Percentiles rank a stretch among this genome's conserved stretches.
These are phyloP conservation scores for Microctenopoma steveboyesi DNA, from an alignment of 2,797 vertebrate species.

Conservation along the genomic window DNA sequence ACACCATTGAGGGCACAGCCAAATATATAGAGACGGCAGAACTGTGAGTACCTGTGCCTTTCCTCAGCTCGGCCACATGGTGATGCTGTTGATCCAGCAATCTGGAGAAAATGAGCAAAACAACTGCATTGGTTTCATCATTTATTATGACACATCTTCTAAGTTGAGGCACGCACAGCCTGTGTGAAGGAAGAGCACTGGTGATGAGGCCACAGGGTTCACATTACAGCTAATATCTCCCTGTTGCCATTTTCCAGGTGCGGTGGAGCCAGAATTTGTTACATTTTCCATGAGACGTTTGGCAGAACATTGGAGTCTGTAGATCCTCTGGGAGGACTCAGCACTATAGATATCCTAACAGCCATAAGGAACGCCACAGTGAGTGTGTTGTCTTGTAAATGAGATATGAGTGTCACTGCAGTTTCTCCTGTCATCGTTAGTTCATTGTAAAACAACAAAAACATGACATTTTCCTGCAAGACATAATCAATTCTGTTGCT, in stretches of 20 bases:
- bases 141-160: conserved; percentile 62
- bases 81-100: conserved; percentile 56
- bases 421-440: conserved; percentile 3
- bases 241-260: conserved; percentile 84
- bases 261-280: conserved; percentile 97
- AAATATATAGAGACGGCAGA: conserved; percentile 99
- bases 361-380: conserved; percentile 99
- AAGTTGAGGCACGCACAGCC: conserved; percentile 65
- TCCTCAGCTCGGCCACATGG: conserved; percentile 51
- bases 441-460: conserved; percentile 4
- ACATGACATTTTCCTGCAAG: not conserved
- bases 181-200: conserved; percentile 58
- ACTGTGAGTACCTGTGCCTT: conserved; percentile 86
- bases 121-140: conserved; percentile 70
- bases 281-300: conserved; percentile 99
- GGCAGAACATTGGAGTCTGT: conserved; percentile 98
- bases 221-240: conserved; percentile 60
- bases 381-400: conserved; percentile 56
- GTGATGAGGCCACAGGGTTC: conserved; percentile 49
- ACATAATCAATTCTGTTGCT: not conserved
- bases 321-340: conserved; percentile 96
- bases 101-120: conserved; percentile 25
- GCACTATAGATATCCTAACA: conserved; percentile 97
- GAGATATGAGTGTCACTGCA: conserved; percentile 4
- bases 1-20: conserved; percentile 99